phyloP scores from a whole-genome alignment of 2,113 vertebrate genomes.

The Lycaon pictus region DNA sequence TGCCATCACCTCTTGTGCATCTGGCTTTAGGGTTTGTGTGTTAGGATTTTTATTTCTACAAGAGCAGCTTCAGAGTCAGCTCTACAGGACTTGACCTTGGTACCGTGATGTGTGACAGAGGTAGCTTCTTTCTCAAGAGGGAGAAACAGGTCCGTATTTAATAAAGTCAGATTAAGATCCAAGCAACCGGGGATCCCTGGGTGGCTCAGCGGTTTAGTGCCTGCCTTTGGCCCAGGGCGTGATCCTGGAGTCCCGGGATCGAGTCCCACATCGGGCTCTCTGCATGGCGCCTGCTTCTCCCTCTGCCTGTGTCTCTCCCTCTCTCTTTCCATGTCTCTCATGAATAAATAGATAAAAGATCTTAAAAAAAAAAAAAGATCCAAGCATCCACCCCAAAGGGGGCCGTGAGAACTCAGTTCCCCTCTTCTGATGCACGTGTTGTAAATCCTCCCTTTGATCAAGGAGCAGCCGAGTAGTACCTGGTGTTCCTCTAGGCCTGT shows the following conservation, averaged over 20 bases:
- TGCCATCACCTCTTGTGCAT: not conserved
- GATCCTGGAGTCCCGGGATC: too few relatives aligned
- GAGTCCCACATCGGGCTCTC: too few relatives aligned
- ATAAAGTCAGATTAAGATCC: not conserved
- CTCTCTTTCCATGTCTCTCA: too few relatives aligned
- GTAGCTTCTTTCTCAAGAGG: conserved; percentile 19
- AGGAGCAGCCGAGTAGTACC: not conserved
- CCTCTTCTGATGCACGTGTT: not conserved
- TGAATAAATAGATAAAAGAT: too few relatives aligned
- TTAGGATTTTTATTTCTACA: not conserved
- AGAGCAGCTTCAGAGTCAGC: not conserved
- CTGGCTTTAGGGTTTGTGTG: not conserved
- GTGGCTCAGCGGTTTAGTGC: too few relatives aligned
- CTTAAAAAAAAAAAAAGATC: not conserved
- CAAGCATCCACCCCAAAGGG: too few relatives aligned
- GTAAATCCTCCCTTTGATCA: not conserved
- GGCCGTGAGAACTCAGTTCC: not conserved
- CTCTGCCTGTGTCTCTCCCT: too few relatives aligned
- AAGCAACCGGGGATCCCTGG: too few relatives aligned
- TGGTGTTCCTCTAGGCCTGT: not conserved
- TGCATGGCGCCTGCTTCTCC: too few relatives aligned
- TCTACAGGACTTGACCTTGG: not conserved
- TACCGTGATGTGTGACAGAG: not conserved
- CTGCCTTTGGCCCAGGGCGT: too few relatives aligned
- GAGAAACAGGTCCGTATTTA: not conserved